Evolutionary conservation across 37 sponge, comb jelly and placozoan genomes (phyloP).

Genomic region (Beroe ovata): DNA sequence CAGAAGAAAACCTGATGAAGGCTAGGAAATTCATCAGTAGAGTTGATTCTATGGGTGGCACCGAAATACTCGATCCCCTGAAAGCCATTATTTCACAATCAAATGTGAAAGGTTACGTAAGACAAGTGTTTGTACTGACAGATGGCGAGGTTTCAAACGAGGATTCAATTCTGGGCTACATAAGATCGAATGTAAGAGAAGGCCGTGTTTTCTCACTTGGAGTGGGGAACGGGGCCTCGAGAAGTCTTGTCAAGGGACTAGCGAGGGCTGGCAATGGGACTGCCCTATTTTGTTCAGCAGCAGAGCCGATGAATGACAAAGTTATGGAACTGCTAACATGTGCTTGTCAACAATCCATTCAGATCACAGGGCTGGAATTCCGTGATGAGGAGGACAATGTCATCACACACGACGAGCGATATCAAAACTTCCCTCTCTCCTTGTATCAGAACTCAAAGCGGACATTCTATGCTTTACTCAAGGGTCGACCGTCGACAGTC

Average conservation of each 20-base stretch:
- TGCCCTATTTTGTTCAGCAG: slow-evolving; percentile 70
- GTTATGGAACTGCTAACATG: slow-evolving; percentile 72
- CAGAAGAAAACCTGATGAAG: slow-evolving; percentile 68
- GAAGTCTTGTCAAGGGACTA: slow-evolving; percentile 79
- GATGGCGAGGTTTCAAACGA: slow-evolving; percentile 70
- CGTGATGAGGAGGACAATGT: not conserved
- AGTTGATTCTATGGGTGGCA: slow-evolving; percentile 80
- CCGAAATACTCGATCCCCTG: slow-evolving; percentile 78
- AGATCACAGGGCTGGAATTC: not conserved
- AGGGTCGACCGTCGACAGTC: not conserved
- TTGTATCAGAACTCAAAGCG: not conserved
- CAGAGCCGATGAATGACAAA: slow-evolving; percentile 78
- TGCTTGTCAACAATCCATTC: not conserved
- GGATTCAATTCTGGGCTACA: not conserved
- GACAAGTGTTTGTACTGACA: slow-evolving; percentile 81
- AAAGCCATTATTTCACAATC: slow-evolving; percentile 72
- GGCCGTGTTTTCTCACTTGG: slow-evolving; percentile 77
- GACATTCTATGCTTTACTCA: not conserved
- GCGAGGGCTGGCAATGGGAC: slow-evolving; percentile 80
- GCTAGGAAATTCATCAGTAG: slow-evolving; percentile 74
- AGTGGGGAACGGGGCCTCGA: slow-evolving; percentile 85
- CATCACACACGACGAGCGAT: not conserved
- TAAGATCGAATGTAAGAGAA: not conserved
- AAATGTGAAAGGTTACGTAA: slow-evolving; percentile 15
- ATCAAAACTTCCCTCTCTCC: not conserved